Percentiles rank a stretch among this genome's conserved stretches.
These are phyloP conservation scores for Oryzias sinensis DNA, from an alignment of 2,797 vertebrate species.

Conservation along the genomic window DNA sequence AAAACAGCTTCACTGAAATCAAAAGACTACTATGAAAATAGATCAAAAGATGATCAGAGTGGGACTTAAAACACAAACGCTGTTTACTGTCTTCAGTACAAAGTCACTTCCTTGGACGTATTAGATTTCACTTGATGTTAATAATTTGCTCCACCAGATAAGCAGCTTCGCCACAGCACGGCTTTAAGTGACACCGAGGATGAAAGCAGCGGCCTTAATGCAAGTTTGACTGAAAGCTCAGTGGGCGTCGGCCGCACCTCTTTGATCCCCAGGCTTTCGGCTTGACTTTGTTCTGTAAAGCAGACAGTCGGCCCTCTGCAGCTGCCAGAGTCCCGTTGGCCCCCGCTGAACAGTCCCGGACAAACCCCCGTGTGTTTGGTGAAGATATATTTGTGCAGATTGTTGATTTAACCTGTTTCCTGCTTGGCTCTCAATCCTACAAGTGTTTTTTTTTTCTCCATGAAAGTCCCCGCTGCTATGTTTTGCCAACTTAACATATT, in stretches of 20 bases:
- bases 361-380: slow-evolving; percentile 5
- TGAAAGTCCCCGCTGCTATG: neutral
- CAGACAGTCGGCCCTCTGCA: slow-evolving; percentile 15
- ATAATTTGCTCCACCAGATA: neutral
- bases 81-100: neutral
- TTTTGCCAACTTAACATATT: slow-evolving; percentile 52
- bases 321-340: slow-evolving; percentile 4
- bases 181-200: slow-evolving; percentile 1
- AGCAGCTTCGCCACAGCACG: neutral
- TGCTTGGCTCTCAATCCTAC: slow-evolving; percentile 15
- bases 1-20: too few relatives aligned
- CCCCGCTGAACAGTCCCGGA: neutral
- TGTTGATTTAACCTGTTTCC: slow-evolving; percentile 15
- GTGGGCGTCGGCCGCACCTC: slow-evolving; percentile 6
- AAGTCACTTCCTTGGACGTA: neutral
- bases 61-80: too few relatives aligned
- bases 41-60: too few relatives aligned
- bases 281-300: slow-evolving; percentile 26
- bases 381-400: slow-evolving; percentile 7
- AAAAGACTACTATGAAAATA: too few relatives aligned
- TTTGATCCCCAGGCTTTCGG: slow-evolving; percentile 27
- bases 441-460: slow-evolving; percentile 3
- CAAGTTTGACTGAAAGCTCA: slow-evolving; percentile 31
- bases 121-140: slow-evolving; percentile 1
- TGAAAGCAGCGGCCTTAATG: slow-evolving; percentile 12